Percentiles rank a stretch among this genome's conserved stretches.
These are phyloP conservation scores for Phylloscopus trochiloides DNA, from an alignment of 2,113 vertebrate genomes.

Conservation along the genomic window DNA sequence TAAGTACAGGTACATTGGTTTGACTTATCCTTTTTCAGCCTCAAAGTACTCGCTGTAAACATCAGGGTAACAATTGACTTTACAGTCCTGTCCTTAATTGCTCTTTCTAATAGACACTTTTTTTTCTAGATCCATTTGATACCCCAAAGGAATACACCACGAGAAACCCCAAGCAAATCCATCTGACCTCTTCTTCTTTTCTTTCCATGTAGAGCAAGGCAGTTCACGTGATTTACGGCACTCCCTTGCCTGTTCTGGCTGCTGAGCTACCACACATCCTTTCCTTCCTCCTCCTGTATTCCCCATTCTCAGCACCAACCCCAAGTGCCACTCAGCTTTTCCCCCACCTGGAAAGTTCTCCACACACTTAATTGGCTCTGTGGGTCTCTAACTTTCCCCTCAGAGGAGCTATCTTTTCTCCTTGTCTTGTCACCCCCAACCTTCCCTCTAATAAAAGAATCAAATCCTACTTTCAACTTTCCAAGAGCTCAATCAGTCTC, in stretches of 20 bases:
- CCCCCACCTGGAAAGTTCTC: background rate
- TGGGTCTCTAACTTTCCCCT: background rate
- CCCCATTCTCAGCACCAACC: background rate
- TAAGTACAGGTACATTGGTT: fast-evolving
- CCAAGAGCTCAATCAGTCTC: background rate
- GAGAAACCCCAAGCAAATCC: background rate
- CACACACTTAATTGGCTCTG: background rate
- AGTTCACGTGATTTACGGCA: background rate
- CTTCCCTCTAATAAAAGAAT: slow-evolving; percentile 61
- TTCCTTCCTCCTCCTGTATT: background rate
- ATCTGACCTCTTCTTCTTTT: background rate
- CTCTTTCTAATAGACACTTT: fast-evolving
- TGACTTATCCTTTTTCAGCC: background rate
- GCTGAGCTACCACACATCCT: background rate
- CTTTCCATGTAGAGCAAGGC: background rate
- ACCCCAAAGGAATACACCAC: background rate
- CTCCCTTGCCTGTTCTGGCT: background rate
- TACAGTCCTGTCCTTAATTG: background rate
- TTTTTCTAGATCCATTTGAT: background rate
- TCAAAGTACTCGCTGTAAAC: background rate
- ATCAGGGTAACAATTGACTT: background rate
- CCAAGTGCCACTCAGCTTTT: background rate
- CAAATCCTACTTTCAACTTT: slow-evolving; percentile 21
- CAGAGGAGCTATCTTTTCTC: slow-evolving; percentile 13
- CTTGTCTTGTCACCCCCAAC: slow-evolving; percentile 25